Evolutionary conservation across 1,140 invertebrate genomes (phyloP), one percentile per base, ranked within the genome.

Genomic region (Palaemon carinicauda): DNA sequence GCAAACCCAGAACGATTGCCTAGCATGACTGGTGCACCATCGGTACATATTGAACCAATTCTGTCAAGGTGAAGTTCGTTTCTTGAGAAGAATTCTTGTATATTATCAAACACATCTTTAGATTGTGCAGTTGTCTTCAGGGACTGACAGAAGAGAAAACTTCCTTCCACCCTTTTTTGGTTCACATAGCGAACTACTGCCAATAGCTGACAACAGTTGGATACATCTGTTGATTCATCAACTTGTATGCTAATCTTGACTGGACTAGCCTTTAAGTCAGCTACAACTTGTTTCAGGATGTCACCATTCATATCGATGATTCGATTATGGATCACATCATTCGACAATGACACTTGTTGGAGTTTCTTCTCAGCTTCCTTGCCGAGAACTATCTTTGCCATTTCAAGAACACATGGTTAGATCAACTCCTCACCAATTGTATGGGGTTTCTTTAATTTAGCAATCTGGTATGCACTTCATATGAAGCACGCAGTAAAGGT

Each of bases 251-350:
- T 79, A 24, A 79, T 53, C 14, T 79, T 79, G 14, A 79, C 50
- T 53, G 77, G 12, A 79, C 77, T 79, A 56, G 2, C 77, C 31
- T 79, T 79, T 24, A 79, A 54, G 52, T 56, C 77, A 52, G 50
- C 77, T 21, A 54, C 52, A 52, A 79, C 77, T 33, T 79, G 77
- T 56, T 79, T 24, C 50, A 79, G 24, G 52, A 79, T 79, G 15
- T 54, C n/a, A 5, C 29, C 21, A 79, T 53, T 79, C 77, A 79
- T 79, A 31, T 79, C 41, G 74, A 77, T 77, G 41, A 77, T 77
- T 77, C 74, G 74, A 50, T 77, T 77, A 77, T 77, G 74, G 74
- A 77, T 77, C 29, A 77, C 74, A 77, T 77, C 74, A 50, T 33
- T 21, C n/a, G 74, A 77, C n/a, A 78, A 24, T 31, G 69, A 71